Percentiles rank a stretch among this genome's conserved stretches.
These are phyloP conservation scores for Acholoe squamosa DNA, from an alignment of 2,888 invertebrate species.

Conservation along the genomic window DNA sequence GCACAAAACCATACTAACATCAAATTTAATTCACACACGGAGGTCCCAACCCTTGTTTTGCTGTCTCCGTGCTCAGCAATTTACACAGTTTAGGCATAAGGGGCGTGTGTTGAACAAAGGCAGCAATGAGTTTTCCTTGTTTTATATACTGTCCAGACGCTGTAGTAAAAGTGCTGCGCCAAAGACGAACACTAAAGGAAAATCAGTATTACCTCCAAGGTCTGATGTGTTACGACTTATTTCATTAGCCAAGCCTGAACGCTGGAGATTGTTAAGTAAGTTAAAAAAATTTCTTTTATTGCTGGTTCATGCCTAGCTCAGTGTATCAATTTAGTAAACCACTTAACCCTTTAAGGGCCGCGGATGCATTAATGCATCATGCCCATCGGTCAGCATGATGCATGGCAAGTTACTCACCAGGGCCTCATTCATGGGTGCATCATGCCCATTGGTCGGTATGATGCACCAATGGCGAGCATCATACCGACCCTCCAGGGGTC, in stretches of 20 bases:
- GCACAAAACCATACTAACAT: neutral
- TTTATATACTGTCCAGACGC: neutral
- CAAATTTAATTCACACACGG: neutral
- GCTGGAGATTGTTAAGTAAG: slow-evolving; percentile 79
- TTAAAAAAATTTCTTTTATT: too few species aligned
- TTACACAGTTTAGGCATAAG: neutral
- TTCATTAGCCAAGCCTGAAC: slow-evolving; percentile 79
- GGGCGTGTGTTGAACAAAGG: neutral
- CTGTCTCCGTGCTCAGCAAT: neutral
- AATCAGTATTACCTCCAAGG: neutral
- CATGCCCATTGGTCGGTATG: too few species aligned
- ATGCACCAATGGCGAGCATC: too few species aligned
- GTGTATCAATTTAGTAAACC: too few species aligned
- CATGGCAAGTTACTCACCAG: too few species aligned
- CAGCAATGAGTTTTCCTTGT: neutral
- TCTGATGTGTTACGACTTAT: slow-evolving; percentile 77
- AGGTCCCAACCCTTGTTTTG: neutral
- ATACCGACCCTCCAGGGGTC: too few species aligned
- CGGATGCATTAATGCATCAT: too few species aligned
- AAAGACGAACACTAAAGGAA: neutral
- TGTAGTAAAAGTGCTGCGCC: neutral
- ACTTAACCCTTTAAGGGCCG: too few species aligned
- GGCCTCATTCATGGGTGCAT: too few species aligned
- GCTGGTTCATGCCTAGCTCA: too few species aligned
- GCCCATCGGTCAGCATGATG: too few species aligned